Evolutionary conservation across 2,113 vertebrate species (phyloP).

Genomic region (Delphinapterus leucas): DNA sequence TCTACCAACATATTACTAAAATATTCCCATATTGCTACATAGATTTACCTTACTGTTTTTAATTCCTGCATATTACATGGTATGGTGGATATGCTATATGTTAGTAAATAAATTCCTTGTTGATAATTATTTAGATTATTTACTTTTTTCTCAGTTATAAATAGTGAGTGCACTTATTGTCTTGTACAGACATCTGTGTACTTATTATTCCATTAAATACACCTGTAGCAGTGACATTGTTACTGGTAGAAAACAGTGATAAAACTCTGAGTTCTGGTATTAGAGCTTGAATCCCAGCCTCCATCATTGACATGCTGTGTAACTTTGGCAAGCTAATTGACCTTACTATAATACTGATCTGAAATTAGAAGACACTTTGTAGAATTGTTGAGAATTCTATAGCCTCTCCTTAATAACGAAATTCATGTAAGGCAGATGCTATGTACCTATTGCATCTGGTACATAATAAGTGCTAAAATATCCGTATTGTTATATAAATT

Average conservation of each 20-base stretch:
- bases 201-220: neutral
- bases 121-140: neutral
- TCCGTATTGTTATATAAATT: neutral
- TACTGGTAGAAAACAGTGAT: neutral
- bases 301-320: neutral
- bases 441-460: neutral
- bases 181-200: neutral
- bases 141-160: neutral
- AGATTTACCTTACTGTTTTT: neutral
- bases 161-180: neutral
- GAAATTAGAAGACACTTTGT: neutral
- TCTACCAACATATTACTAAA: neutral
- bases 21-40: neutral
- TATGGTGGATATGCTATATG: neutral
- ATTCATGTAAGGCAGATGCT: neutral
- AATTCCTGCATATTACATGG: neutral
- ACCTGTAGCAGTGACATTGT: neutral
- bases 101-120: neutral
- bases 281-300: neutral
- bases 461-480: neutral
- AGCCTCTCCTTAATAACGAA: neutral
- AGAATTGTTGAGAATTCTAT: neutral
- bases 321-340: neutral
- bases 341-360: neutral
- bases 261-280: neutral